These are phyloP conservation scores for Kryptolebias marmoratus DNA, from an alignment of 2,113 vertebrate species.

Conservation along the genomic window DNA sequence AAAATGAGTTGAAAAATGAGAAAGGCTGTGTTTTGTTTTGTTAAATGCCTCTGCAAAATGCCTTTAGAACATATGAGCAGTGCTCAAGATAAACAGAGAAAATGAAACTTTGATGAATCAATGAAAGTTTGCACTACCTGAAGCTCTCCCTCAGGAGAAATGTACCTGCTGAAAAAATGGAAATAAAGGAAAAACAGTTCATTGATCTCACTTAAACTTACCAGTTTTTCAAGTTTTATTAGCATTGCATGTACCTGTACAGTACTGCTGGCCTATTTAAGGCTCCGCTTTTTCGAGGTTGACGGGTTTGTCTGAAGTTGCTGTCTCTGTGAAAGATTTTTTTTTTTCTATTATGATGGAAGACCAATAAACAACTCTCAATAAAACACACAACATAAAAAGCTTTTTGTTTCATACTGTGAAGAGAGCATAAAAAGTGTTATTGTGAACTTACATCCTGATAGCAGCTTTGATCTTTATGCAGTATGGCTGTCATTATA, in stretches of 20 bases:
- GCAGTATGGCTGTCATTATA: constrained; percentile 56
- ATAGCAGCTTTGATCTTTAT: constrained; percentile 57
- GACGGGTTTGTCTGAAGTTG: constrained; percentile 1
- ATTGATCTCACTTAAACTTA: neutral
- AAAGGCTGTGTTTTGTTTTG: neutral
- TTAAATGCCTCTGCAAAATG: neutral
- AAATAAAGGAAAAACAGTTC: neutral
- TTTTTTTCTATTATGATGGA: neutral
- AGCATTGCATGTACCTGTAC: neutral
- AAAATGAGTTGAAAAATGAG: neutral
- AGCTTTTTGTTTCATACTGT: constrained; percentile 15
- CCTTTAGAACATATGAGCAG: neutral
- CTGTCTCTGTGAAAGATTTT: constrained; percentile 1
- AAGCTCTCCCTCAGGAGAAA: neutral
- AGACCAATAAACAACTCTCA: constrained; percentile 24
- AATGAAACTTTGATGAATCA: constrained; percentile 6
- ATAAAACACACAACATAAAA: constrained; percentile 38
- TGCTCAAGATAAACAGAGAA: constrained; percentile 2
- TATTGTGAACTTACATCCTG: constrained; percentile 32
- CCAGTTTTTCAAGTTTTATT: neutral
- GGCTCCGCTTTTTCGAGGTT: neutral
- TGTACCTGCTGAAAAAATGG: neutral
- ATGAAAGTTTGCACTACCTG: neutral
- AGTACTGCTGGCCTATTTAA: neutral
- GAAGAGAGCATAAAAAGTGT: constrained; percentile 37